phyloP scores from a whole-genome alignment of 2,797 vertebrate genomes.

The Microctenopoma lineatum region DNA sequence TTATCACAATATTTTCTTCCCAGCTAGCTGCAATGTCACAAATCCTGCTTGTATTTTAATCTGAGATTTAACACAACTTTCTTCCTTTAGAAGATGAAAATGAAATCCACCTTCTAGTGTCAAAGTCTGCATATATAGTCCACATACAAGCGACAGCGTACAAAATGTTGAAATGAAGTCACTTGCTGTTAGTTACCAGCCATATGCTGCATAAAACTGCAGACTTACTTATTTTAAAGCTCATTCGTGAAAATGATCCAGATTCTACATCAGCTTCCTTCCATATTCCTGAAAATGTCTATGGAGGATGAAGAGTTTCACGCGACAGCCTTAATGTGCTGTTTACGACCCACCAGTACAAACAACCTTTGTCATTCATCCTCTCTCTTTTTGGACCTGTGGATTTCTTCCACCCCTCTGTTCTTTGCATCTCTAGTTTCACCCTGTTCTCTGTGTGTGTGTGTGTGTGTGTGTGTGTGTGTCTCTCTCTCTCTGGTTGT shows the following conservation, averaged over 20 bases:
- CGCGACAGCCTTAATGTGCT: slow-evolving; percentile 47
- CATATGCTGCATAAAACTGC: background rate
- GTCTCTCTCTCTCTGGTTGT: slow-evolving; percentile 36
- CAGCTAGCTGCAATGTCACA: background rate
- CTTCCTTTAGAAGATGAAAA: background rate
- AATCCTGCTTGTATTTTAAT: background rate
- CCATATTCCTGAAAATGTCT: slow-evolving; percentile 14
- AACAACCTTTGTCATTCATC: slow-evolving; percentile 55
- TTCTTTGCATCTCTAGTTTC: slow-evolving; percentile 46
- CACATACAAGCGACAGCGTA: too few relatives aligned
- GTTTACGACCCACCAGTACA: slow-evolving; percentile 35
- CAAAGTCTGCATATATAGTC: slow-evolving; percentile 1
- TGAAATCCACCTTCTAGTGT: background rate
- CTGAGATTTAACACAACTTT: slow-evolving; percentile 1
- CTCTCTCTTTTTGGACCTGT: slow-evolving; percentile 55
- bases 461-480: too few relatives aligned
- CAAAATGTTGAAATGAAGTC: slow-evolving; percentile 1
- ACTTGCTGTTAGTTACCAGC: background rate
- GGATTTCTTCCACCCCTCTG: slow-evolving; percentile 41
- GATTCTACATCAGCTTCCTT: slow-evolving; percentile 2
- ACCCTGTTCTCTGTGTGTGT: slow-evolving; percentile 8
- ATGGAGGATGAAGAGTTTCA: slow-evolving; percentile 16
- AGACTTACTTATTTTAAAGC: slow-evolving; percentile 2
- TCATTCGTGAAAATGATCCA: background rate
- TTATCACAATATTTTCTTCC: background rate